phyloP scores from a whole-genome alignment of 2,797 vertebrate species.

The Hoplostethus atlanticus region DNA sequence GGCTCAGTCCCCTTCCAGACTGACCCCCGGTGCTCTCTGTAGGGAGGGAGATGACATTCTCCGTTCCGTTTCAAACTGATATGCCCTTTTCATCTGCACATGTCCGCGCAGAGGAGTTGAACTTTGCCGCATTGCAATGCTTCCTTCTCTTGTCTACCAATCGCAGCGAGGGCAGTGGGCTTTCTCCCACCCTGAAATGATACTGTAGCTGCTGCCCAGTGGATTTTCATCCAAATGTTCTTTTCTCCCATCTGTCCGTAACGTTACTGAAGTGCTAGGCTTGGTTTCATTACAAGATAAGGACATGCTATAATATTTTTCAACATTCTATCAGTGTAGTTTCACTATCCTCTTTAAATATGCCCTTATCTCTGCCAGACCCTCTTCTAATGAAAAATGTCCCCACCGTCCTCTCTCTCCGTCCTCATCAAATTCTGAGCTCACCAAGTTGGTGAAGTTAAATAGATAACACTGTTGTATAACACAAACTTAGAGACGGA shows the following conservation, averaged over 20 bases:
- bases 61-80: conserved; percentile 54
- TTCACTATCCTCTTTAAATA: conserved; percentile 36
- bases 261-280: conserved; percentile 4
- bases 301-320: background rate
- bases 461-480: conserved; percentile 16
- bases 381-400: conserved; percentile 37
- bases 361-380: conserved; percentile 53
- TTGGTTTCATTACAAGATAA: conserved; percentile 40
- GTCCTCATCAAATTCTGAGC: conserved; percentile 25
- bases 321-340: conserved; percentile 32
- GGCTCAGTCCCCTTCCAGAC: conserved; percentile 57
- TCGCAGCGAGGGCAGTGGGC: conserved; percentile 1
- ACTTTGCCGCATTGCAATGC: conserved; percentile 26
- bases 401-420: conserved; percentile 1
- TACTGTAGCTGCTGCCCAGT: background rate
- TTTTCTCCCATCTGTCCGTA: conserved; percentile 10
- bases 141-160: conserved; percentile 10
- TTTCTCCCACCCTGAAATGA: conserved; percentile 3
- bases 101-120: conserved; percentile 21
- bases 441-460: background rate
- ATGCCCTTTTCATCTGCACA: conserved; percentile 63
- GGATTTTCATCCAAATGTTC: conserved; percentile 6
- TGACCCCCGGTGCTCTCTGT: conserved; percentile 68
- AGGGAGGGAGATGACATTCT: conserved; percentile 60
- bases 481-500: conserved; percentile 1